Evolutionary conservation across 2,113 vertebrate species (phyloP), one percentile per base, ranked within the genome.

Genomic region (Glaucidium brasilianum): DNA sequence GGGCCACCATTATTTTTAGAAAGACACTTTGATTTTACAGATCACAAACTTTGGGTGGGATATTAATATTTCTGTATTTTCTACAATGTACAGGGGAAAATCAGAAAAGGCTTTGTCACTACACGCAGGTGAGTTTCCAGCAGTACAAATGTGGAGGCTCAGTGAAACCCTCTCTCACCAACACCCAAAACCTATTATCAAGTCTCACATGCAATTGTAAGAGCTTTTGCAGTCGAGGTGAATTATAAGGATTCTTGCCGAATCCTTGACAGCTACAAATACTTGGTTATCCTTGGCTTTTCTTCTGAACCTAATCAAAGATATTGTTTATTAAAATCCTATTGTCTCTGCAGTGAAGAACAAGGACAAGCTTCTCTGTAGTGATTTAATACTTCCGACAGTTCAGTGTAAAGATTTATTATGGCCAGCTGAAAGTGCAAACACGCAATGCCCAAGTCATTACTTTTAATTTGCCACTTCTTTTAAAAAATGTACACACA

Each of bases 261-360:
- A 78, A 78, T 78, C 73, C 67, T 73, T 91, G 86, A 69, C 94
- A 89, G 91, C 34, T 87, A 94, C 58, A 94, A 95, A 92, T 85
- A 58, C 69, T 60, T 41, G 1, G 47, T 85, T 91, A 91, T 75
- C 88, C 88, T 79, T 93, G 92, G 79, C 88, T 95, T 94, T 97
- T 79, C 95, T 86, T 68, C 79, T 92, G 95, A 93, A 91, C 69
- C 91, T 82, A 84, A 97, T 96, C 83, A 88, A 94, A 96, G 88
- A 53, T 94, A 94, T 56, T 96, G 91, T 94, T 96, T 96, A 96
- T 92, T 92, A 97, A 97, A 95, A 92, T 71, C 85, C 83, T 75
- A 30, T 94, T 95, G 80, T 95, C 66, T 92, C 78, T 8, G 62
- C 49, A 58, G 73, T 16, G 58, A 91, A 74, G 86, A 94, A 55